Evolutionary conservation across 2,888 invertebrate species (phyloP).

Genomic region (Tillus elongatus): DNA sequence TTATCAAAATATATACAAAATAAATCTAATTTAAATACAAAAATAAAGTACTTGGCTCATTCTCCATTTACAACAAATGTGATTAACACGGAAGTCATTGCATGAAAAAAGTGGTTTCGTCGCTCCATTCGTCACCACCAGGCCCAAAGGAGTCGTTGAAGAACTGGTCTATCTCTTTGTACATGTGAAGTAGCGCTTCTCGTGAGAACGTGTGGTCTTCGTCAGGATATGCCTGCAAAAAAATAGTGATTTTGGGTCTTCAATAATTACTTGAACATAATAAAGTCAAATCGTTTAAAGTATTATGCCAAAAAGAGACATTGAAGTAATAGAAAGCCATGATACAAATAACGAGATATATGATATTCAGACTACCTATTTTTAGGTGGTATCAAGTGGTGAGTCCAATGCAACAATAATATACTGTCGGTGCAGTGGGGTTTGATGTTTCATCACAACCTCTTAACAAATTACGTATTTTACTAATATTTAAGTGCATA

Average conservation of each 20-base stretch:
- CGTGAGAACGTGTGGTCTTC: conserved; percentile 66
- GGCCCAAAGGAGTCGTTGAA: conserved; percentile 73
- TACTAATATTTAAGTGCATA: too few species aligned
- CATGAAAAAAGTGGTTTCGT: conserved; percentile 41
- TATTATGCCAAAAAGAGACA: too few species aligned
- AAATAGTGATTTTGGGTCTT: too few species aligned
- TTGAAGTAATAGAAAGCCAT: too few species aligned
- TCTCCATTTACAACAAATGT: conserved; percentile 14
- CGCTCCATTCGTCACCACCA: conserved; percentile 38
- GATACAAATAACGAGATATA: too few species aligned
- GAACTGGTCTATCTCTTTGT: conserved; percentile 78
- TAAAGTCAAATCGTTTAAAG: conserved; percentile 11
- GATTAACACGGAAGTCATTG: conserved; percentile 20
- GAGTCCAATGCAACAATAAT: too few species aligned
- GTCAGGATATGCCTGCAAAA: conserved; percentile 73
- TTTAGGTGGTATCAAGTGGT: too few species aligned
- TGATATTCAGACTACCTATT: too few species aligned
- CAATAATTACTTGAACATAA: too few species aligned
- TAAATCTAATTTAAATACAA: conserved; percentile 7
- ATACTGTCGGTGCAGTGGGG: too few species aligned
- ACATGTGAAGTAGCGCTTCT: conserved; percentile 65
- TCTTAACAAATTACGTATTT: too few species aligned
- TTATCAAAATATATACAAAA: conserved; percentile 1
- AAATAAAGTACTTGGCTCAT: conserved; percentile 13
- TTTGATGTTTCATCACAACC: too few species aligned